Base-by-base conservation (phyloP, 1,140 invertebrate species). In the Lasioglossum albipes region DNA sequence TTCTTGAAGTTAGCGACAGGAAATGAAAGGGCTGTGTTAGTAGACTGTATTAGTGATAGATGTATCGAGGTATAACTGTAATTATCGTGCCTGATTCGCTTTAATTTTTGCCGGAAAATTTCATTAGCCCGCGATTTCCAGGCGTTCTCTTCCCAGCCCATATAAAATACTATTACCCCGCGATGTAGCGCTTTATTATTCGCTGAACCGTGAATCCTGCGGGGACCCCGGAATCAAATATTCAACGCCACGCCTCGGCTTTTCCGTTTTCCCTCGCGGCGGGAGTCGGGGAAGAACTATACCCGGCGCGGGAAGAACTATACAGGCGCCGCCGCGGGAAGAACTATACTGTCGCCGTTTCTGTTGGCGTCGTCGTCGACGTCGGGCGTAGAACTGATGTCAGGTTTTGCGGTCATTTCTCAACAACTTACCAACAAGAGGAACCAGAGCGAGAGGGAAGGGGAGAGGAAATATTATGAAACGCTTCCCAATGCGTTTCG, bases 121-220 rank as follows among this genome's bases (percentile, higher is more conserved):
- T 69, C 52, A 27, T 52, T 78, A 71, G 41, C 76, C 18, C 54
- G n/a, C 42, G 66, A 68, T 68, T 68, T 27, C 3, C 0, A 1
- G 68, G 31, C 59, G 31, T 52, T 72, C 41, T 13, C 16, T 10
- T 10, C 10, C n/a, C 13, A 36, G 41, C 31, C 41, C 49, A 49
- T 27, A 65, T 78, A 72, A 72, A 78, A 62, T 72, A 64, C 45
- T 64, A 70, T 78, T 64, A 72, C 62, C 18, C 31, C 49, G 49
- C 45, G 66, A 61, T 22, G 45, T 36, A 16, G 27, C 66, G n/a
- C n/a, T 78, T 78, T 72, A 78, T 72, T 78, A 72, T 72, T 64
- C 59, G 16, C 22, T 72, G 62, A 64, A 78, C 68, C 66, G 57
- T 31, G 66, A 77, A 77, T 13, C 18, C 7, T 10, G 41, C 49